These are phyloP conservation scores for Polymixis lichenea DNA, from an alignment of 2,888 invertebrate species.

Conservation along the genomic window DNA sequence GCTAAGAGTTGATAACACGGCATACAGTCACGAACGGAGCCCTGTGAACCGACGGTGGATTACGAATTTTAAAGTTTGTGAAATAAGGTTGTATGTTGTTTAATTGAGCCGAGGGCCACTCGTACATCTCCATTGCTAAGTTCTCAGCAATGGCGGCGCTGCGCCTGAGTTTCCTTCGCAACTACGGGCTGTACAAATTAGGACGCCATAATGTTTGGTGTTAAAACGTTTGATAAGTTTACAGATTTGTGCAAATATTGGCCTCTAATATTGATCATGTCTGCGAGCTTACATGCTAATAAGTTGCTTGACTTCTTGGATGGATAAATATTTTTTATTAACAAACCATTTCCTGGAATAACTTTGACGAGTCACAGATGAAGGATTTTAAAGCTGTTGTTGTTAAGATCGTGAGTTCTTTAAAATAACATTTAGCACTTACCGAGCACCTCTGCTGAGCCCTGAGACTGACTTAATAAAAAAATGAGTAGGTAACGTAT, in stretches of 20 bases:
- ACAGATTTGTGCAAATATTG: conserved; percentile 86
- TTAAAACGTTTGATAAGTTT: conserved; percentile 86
- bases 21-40: conserved; percentile 51
- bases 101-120: conserved; percentile 1
- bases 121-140: conserved; percentile 30
- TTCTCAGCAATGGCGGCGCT: conserved; percentile 39
- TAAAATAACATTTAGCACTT: conserved; percentile 25
- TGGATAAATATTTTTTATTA: conserved; percentile 72
- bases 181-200: conserved; percentile 75
- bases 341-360: conserved; percentile 71
- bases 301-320: conserved; percentile 76
- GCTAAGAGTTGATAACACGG: conserved; percentile 46
- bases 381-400: conserved; percentile 34
- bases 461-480: not conserved
- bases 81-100: conserved; percentile 24
- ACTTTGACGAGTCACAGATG: conserved; percentile 40
- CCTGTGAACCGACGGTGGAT: not conserved
- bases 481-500: not conserved
- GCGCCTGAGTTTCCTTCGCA: conserved; percentile 54
- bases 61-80: conserved; percentile 1
- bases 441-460: not conserved
- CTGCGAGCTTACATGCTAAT: conserved; percentile 80
- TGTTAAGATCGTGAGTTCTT: conserved; percentile 6
- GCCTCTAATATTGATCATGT: conserved; percentile 83
- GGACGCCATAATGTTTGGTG: conserved; percentile 83